A percentile compares a stretch with the other conserved stretches of the same genome.
Conservation (phyloP, 2,888 invertebrate species). For the Parnassius smintheus region DNA sequence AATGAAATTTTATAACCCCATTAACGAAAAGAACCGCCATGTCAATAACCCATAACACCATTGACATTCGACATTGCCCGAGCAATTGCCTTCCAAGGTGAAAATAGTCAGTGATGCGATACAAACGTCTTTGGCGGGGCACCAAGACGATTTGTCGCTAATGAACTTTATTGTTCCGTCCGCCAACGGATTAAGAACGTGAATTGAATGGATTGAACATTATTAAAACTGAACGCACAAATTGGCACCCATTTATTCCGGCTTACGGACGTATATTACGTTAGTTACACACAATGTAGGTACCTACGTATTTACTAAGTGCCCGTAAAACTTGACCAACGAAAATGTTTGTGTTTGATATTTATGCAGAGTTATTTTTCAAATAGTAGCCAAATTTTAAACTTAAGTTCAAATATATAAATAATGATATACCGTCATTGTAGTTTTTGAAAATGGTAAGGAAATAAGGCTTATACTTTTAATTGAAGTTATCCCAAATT, state of each 20-base stretch:
- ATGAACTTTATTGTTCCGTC: slow-evolving; percentile 10
- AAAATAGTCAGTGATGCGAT: slow-evolving; percentile 38
- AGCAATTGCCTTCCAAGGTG: slow-evolving; percentile 41
- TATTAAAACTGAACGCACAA: neutral
- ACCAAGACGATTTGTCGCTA: slow-evolving; percentile 31
- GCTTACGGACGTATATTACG: neutral
- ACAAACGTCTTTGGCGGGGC: slow-evolving; percentile 37
- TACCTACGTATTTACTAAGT: too few relatives aligned
- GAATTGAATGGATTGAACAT: slow-evolving; percentile 8
- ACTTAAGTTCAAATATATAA: too few relatives aligned
- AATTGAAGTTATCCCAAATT: too few relatives aligned
- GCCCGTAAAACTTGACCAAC: too few relatives aligned
- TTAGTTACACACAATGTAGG: too few relatives aligned
- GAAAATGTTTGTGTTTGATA: too few relatives aligned
- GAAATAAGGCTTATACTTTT: too few relatives aligned
- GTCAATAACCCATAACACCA: slow-evolving; percentile 19
- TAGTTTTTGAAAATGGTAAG: too few relatives aligned
- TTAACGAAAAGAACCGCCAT: neutral
- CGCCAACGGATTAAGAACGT: slow-evolving; percentile 18
- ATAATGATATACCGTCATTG: too few relatives aligned
- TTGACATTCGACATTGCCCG: slow-evolving; percentile 41
- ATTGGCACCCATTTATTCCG: slow-evolving; percentile 5
- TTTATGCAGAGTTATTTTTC: too few relatives aligned
- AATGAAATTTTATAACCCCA: neutral
- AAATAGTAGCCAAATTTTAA: too few relatives aligned